These are phyloP conservation scores for Anguilla marmorata DNA, from an alignment of 2,797 vertebrate species.

Conservation along the genomic window DNA sequence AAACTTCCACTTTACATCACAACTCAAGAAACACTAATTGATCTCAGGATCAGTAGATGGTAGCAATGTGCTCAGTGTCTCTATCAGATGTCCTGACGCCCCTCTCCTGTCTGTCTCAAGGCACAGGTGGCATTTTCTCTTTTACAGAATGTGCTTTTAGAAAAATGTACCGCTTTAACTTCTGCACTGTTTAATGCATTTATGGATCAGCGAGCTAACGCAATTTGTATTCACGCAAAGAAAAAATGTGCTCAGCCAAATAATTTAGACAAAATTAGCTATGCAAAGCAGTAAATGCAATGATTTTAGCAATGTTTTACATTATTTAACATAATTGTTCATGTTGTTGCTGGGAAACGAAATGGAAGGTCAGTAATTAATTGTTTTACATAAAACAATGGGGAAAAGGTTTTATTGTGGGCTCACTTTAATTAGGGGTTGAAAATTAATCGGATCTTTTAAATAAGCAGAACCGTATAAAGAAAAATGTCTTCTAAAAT, in stretches of 20 bases:
- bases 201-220: background rate
- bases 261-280: background rate
- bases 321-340: background rate
- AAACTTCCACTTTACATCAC: background rate
- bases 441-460: background rate
- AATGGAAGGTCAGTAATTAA: background rate
- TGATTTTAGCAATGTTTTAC: background rate
- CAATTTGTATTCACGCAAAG: background rate
- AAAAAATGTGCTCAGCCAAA: background rate
- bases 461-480: background rate
- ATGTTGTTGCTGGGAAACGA: background rate
- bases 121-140: background rate
- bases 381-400: background rate
- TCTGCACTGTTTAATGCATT: background rate
- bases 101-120: background rate
- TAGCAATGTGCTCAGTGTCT: background rate
- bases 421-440: background rate
- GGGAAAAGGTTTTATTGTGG: background rate
- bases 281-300: background rate
- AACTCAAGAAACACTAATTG: background rate
- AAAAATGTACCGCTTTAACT: background rate
- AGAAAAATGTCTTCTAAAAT: background rate
- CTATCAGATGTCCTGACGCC: background rate
- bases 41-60: background rate
- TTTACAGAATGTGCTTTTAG: background rate